phyloP scores from a whole-genome alignment of 2,888 invertebrate species.

The Gortyna flavago region DNA sequence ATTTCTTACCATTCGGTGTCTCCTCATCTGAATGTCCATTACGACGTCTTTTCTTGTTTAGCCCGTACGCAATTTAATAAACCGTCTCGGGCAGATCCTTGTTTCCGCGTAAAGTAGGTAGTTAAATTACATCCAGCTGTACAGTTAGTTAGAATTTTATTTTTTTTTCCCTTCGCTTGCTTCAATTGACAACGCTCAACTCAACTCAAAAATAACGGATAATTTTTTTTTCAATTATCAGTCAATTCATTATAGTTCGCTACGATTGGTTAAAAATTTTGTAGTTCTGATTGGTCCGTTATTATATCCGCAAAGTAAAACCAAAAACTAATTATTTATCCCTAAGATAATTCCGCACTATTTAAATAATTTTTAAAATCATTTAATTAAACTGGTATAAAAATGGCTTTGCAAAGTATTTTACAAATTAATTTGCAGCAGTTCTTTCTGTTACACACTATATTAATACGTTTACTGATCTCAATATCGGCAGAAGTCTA shows the following conservation, averaged over 20 bases:
- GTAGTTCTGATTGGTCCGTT: conserved; percentile 45
- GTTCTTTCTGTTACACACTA: rapidly evolving
- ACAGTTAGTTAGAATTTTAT: not conserved
- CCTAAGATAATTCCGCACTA: rapidly evolving
- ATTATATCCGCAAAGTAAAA: conserved; percentile 4
- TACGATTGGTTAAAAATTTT: conserved; percentile 43
- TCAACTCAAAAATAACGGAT: conserved; percentile 62
- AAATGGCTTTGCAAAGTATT: rapidly evolving
- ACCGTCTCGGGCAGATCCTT: conserved; percentile 38
- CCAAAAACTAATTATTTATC: rapidly evolving
- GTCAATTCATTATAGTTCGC: conserved; percentile 38
- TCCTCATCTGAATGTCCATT: conserved; percentile 82
- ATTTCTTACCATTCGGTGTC: conserved; percentile 77
- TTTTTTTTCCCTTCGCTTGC: conserved; percentile 22
- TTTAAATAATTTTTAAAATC: rapidly evolving
- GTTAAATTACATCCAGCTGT: conserved; percentile 49
- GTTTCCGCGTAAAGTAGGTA: not conserved
- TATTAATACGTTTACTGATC: conserved; percentile 5
- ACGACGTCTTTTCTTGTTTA: conserved; percentile 22
- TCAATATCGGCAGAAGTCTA: not conserved
- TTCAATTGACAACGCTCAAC: conserved; percentile 12
- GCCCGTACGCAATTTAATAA: conserved; percentile 20
- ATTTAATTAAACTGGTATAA: rapidly evolving
- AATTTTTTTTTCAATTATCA: conserved; percentile 14
- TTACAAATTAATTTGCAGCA: not conserved